phyloP scores from a whole-genome alignment of 2,113 vertebrate species.

The Forbesichthys agassizii region DNA sequence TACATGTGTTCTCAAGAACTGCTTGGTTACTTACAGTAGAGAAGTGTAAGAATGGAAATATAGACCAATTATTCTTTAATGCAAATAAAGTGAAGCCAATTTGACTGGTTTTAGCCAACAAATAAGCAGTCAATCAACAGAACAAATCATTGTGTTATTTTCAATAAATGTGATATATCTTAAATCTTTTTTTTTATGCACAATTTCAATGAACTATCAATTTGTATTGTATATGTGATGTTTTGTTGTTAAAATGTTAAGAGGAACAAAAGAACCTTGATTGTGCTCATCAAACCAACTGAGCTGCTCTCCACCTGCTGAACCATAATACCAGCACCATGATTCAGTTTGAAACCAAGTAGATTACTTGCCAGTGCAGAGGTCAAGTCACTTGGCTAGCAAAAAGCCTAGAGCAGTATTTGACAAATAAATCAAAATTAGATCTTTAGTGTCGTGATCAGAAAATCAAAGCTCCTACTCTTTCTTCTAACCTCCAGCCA shows the following conservation, averaged over 20 bases:
- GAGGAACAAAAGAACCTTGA: conserved; percentile 10
- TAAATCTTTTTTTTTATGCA: conserved; percentile 14
- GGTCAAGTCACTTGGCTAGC: conserved; percentile 23
- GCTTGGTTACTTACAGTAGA: no score
- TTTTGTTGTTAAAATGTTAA: conserved; percentile 17
- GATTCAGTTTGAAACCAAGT: conserved; percentile 43
- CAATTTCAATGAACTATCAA: conserved; percentile 18
- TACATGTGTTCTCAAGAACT: no score
- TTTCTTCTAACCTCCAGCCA: conserved; percentile 20
- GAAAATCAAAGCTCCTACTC: conserved; percentile 20
- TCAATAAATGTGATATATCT: no score
- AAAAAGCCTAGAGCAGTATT: conserved; percentile 23
- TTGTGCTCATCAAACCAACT: conserved; percentile 3
- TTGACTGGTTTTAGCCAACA: no score
- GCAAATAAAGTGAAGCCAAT: no score
- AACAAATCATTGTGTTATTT: no score
- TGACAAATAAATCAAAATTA: conserved; percentile 47
- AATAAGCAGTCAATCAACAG: no score
- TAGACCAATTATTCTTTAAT: no score
- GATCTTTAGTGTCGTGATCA: conserved; percentile 39
- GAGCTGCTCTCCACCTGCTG: conserved; percentile 8
- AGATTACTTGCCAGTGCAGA: conserved; percentile 25
- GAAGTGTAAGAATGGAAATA: no score
- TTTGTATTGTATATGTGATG: conserved; percentile 14
- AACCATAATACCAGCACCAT: conserved; percentile 26